These are phyloP conservation scores for Seriola dumerili DNA, from an alignment of 2,113 vertebrate genomes.

Conservation along the genomic window DNA sequence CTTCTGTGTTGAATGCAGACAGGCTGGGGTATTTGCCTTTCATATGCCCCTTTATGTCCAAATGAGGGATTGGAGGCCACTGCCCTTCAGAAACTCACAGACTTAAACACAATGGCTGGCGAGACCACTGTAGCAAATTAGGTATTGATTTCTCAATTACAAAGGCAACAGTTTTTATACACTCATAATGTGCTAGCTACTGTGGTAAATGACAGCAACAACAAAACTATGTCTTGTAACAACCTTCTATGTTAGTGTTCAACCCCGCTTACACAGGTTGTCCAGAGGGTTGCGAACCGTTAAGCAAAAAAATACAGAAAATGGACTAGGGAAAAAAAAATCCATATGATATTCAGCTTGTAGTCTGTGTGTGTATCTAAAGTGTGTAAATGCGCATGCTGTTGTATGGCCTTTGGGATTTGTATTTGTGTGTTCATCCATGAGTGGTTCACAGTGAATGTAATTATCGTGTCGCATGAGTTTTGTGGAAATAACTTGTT, in stretches of 20 bases:
- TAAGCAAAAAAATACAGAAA: conserved; percentile 3
- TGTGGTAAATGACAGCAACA: conserved; percentile 74
- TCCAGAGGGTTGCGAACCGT: conserved; percentile 29
- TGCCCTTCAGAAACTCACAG: conserved; percentile 66
- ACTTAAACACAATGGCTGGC: conserved; percentile 66
- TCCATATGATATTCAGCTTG: not conserved
- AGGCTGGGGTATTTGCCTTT: conserved; percentile 68
- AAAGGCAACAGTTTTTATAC: conserved; percentile 67
- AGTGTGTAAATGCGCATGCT: not conserved
- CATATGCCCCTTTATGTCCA: conserved; percentile 68
- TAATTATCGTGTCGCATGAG: conserved; percentile 13
- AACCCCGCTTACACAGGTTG: conserved; percentile 34
- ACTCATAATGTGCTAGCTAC: conserved; percentile 74
- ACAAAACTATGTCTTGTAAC: conserved; percentile 71
- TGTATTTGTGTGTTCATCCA: conserved; percentile 25
- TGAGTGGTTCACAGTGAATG: conserved; percentile 32
- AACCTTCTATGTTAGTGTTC: conserved; percentile 53
- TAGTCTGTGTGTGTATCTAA: not conserved
- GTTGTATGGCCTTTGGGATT: conserved; percentile 2
- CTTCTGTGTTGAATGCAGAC: conserved; percentile 28
- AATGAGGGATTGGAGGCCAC: conserved; percentile 66
- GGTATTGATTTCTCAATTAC: conserved; percentile 86
- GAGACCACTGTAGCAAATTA: conserved; percentile 80
- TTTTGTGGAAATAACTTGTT: conserved; percentile 57
- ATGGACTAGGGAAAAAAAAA: not conserved